Evolutionary conservation across 2,888 invertebrate species (phyloP), one percentile per base, ranked within the genome.

Genomic region (Drosophila lacicola): DNA sequence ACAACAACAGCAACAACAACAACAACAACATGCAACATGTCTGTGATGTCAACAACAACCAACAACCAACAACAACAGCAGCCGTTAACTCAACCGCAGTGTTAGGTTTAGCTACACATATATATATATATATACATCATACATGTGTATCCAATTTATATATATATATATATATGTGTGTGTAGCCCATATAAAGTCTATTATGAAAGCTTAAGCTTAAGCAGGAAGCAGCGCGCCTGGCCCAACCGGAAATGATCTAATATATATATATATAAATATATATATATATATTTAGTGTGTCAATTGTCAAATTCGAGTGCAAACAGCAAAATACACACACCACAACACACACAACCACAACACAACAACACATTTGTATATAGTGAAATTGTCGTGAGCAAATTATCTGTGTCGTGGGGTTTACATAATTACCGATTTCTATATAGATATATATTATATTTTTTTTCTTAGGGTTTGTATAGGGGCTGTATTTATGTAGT

Each of bases 11-110:
- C 44, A 61, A 25, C 54, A 61, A 41, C 79, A 70, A 60, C 70
- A 74, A 41, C 77, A 70, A 62, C 70, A 74, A 50, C 73, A 49
- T 64, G 60, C 82, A 80, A 82, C 64, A 70, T 74, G 84, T 74
- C 81, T 82, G 81, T 82, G 84, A 82, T 79, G 81, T 74, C 77
- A 67, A 63, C 61, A 64, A 70, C 42, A 34, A 19, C 55, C 67
- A 63, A 39, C 37, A 37, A 49, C 47, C 58, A 64, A 49, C 58
- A 64, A 70, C 46, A 65, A 62, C 67, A 64, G 36, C 58, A 68
- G 34, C 53, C 49, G 10, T 46, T 45, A 56, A 39, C 44, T 44
- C 41, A 57, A 46, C 25, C 42, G 21, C 25, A 63, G 29, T 57
- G 57, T 37, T 62, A 53, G 54, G 36, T 51, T 45, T 17, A 64